Evolutionary conservation across 1,140 invertebrate species (phyloP).

Genomic region (Himalopsyche phryganea): DNA sequence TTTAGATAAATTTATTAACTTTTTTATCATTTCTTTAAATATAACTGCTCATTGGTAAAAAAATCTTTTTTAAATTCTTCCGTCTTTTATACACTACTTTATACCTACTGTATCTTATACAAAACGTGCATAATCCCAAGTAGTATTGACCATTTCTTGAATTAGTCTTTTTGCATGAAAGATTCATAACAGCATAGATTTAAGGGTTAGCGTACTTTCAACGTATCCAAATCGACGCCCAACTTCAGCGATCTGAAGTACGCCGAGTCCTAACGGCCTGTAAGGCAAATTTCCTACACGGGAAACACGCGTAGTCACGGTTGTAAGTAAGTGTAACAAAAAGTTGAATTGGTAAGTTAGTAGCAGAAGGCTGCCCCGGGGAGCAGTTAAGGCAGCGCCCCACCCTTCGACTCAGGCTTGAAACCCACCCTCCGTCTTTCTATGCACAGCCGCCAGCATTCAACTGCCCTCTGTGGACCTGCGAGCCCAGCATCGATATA

Average conservation of each 20-base stretch:
- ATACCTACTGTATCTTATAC: too few species aligned
- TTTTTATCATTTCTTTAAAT: too few species aligned
- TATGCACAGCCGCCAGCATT: background rate
- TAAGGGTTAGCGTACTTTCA: background rate
- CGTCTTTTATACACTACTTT: too few species aligned
- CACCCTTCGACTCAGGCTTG: background rate
- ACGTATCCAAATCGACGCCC: background rate
- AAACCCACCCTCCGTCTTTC: too few species aligned
- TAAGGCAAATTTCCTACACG: slow-evolving; percentile 20
- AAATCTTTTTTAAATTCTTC: too few species aligned
- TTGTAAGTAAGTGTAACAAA: slow-evolving; percentile 30
- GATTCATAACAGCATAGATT: slow-evolving; percentile 7
- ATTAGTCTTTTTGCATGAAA: background rate
- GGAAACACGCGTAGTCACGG: slow-evolving; percentile 28
- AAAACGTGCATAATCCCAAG: too few species aligned
- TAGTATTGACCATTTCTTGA: background rate
- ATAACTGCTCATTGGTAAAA: too few species aligned
- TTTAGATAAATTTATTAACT: too few species aligned
- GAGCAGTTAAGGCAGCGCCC: slow-evolving; percentile 26
- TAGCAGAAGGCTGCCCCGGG: slow-evolving; percentile 30
- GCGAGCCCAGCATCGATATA: slow-evolving; percentile 12
- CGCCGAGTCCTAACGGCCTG: slow-evolving; percentile 2
- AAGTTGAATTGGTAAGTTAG: slow-evolving; percentile 36
- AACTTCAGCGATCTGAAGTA: slow-evolving; percentile 3
- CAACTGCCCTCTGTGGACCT: slow-evolving; percentile 19